phyloP scores from a whole-genome alignment of 1,140 invertebrate genomes.

The Caerostris darwini region DNA sequence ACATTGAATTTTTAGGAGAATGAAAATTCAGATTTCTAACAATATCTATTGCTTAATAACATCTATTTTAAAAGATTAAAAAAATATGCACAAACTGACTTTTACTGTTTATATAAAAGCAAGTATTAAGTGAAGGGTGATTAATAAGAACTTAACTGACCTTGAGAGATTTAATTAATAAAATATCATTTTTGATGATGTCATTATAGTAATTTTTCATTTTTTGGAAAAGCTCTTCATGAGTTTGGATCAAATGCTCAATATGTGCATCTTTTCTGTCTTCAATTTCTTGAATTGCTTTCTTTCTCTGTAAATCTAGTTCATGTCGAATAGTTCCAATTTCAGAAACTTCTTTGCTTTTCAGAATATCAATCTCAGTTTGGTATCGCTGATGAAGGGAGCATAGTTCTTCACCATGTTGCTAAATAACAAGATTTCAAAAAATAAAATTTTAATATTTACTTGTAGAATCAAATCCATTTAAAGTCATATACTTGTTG shows the following conservation, averaged over 20 bases:
- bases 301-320: background rate
- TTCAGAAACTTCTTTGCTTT: slow-evolving; percentile 52
- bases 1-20: background rate
- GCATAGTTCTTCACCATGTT: slow-evolving; percentile 60
- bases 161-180: slow-evolving; percentile 45
- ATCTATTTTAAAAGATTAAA: background rate
- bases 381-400: slow-evolving; percentile 59
- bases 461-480: background rate
- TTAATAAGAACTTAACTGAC: slow-evolving; percentile 1
- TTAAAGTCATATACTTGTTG: background rate
- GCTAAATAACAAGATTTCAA: background rate
- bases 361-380: slow-evolving; percentile 56
- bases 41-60: background rate
- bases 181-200: slow-evolving; percentile 71
- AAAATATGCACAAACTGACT: background rate
- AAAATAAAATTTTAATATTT: background rate
- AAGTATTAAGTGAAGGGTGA: background rate
- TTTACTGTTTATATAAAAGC: background rate
- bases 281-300: slow-evolving; percentile 46
- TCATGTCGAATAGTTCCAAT: slow-evolving; percentile 34
- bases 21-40: background rate
- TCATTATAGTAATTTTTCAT: slow-evolving; percentile 69
- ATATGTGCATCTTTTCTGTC: slow-evolving; percentile 44
- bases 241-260: slow-evolving; percentile 58
- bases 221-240: slow-evolving; percentile 59